Evolutionary conservation across 2,113 vertebrate genomes (phyloP).

Genomic region (Albula glossodonta): DNA sequence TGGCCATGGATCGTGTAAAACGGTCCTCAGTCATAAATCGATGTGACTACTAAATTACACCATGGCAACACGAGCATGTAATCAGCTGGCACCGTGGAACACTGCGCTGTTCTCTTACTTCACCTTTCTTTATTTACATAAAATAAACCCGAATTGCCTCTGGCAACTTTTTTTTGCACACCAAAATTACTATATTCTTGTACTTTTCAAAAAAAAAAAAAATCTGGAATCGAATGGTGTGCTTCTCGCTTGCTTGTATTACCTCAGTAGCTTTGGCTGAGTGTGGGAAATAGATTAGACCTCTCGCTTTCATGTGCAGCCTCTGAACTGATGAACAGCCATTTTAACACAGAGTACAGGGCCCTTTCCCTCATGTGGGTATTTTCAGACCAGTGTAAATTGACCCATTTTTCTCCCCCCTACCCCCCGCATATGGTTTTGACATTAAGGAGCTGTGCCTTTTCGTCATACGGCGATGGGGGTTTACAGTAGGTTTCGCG

Average conservation of each 20-base stretch:
- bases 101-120: background rate
- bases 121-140: background rate
- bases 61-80: conserved; percentile 39
- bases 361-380: background rate
- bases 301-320: conserved; percentile 42
- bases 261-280: conserved; percentile 17
- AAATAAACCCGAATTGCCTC: conserved; percentile 8
- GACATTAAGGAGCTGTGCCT: conserved; percentile 34
- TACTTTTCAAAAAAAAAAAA: background rate
- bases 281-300: conserved; percentile 18
- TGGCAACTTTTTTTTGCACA: background rate
- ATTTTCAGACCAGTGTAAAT: conserved; percentile 26
- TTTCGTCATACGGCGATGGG: background rate
- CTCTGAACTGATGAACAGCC: conserved; percentile 34
- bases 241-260: conserved; percentile 8
- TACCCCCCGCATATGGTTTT: conserved; percentile 32
- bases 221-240: background rate
- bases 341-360: conserved; percentile 3
- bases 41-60: conserved; percentile 50
- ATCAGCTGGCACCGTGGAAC: conserved; percentile 20
- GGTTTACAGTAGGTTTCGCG: background rate
- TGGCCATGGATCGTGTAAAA: conserved; percentile 18
- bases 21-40: conserved; percentile 39
- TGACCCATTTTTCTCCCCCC: conserved; percentile 22
- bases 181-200: background rate